phyloP scores from a whole-genome alignment of 2,113 vertebrate species.

The Nibea coibor region DNA sequence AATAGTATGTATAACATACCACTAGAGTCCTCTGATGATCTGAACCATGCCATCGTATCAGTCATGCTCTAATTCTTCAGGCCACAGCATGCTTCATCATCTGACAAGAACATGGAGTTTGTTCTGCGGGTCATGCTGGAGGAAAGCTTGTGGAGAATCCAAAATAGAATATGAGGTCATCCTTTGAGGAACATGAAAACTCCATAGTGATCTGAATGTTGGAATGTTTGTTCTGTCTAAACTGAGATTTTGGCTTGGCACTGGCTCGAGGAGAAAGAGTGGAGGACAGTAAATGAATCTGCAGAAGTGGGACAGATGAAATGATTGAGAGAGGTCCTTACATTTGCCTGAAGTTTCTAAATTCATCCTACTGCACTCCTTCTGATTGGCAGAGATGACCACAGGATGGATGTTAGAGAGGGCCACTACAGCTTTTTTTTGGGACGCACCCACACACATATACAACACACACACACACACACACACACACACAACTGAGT shows the following conservation, averaged over 20 bases:
- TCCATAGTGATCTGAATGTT: not conserved
- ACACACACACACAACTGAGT: not conserved
- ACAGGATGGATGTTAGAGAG: not conserved
- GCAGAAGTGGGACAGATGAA: not conserved
- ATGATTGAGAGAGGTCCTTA: not conserved
- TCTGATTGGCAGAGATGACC: conserved; percentile 8
- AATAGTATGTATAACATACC: no score
- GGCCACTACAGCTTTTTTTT: not conserved
- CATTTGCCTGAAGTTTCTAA: not conserved
- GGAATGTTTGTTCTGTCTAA: not conserved
- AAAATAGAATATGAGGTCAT: not conserved
- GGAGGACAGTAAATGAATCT: not conserved
- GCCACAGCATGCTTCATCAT: no score
- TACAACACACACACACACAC: no score
- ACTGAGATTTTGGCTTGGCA: not conserved
- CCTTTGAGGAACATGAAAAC: not conserved
- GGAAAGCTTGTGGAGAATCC: not conserved
- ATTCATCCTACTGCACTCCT: not conserved
- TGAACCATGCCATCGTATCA: not conserved
- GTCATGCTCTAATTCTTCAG: not conserved
- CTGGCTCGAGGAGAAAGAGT: not conserved
- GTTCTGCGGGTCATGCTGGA: not conserved
- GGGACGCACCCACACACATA: not conserved
- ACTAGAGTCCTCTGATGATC: no score
- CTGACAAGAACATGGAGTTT: no score